phyloP scores from a whole-genome alignment of 1,140 invertebrate genomes.

The Marisa cornuarietis region DNA sequence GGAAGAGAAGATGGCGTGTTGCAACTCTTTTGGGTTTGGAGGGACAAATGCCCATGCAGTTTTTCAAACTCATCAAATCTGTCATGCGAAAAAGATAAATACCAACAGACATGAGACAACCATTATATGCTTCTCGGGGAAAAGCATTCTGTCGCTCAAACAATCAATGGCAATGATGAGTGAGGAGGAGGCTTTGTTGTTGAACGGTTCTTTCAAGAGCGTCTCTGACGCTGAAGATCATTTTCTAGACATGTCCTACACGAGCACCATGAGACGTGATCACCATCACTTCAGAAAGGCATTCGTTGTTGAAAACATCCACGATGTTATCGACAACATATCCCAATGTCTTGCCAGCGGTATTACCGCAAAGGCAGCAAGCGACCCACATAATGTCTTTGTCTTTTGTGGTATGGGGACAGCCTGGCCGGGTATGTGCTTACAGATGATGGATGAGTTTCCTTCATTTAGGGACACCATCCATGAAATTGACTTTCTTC shows the following conservation, averaged over 20 bases:
- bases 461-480: slow-evolving; percentile 78
- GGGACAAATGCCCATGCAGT: slow-evolving; percentile 93
- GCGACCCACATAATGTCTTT: slow-evolving; percentile 26
- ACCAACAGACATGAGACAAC: neutral
- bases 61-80: slow-evolving; percentile 71
- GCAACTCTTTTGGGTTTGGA: slow-evolving; percentile 97
- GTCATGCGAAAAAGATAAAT: neutral
- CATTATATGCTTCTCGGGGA: slow-evolving; percentile 19
- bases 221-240: neutral
- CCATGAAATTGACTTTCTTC: slow-evolving; percentile 58
- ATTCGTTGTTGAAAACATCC: slow-evolving; percentile 20
- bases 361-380: neutral
- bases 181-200: neutral
- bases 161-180: slow-evolving; percentile 17
- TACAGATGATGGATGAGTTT: slow-evolving; percentile 80
- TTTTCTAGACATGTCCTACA: slow-evolving; percentile 36
- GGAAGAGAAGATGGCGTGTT: slow-evolving; percentile 81
- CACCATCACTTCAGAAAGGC: slow-evolving; percentile 34
- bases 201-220: neutral
- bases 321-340: slow-evolving; percentile 18
- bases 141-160: neutral
- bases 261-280: slow-evolving; percentile 36
- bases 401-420: slow-evolving; percentile 95
- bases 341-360: neutral
- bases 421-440: slow-evolving; percentile 93